A percentile compares a stretch with the other conserved stretches of the same genome.
phyloP scores from a whole-genome alignment of 1,140 invertebrate species.

The Trichoplusia ni region DNA sequence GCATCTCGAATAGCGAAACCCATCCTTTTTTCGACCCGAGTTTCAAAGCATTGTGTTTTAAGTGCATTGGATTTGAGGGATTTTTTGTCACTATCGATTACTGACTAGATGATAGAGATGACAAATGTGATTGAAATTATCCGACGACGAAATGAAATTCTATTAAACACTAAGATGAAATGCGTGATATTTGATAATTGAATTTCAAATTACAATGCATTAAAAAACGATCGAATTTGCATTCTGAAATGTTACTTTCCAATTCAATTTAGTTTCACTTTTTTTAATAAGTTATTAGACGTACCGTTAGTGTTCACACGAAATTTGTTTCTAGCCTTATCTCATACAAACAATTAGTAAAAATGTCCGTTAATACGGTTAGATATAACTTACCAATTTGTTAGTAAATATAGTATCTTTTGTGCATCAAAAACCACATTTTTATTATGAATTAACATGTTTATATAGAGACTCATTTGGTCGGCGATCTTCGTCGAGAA shows the following conservation, averaged over 20 bases:
- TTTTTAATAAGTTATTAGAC: neutral
- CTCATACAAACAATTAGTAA: conserved; percentile 44
- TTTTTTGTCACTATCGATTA: conserved; percentile 24
- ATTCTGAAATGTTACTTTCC: neutral
- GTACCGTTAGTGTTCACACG: neutral
- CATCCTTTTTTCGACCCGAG: conserved; percentile 4
- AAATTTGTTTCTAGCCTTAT: conserved; percentile 18
- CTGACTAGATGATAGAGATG: neutral
- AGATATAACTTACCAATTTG: conserved; percentile 63
- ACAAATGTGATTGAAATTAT: conserved; percentile 19
- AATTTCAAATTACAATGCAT: neutral
- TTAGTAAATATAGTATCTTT: conserved; percentile 60
- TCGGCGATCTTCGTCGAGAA: conserved; percentile 57
- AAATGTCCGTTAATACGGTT: conserved; percentile 55
- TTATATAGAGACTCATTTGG: conserved; percentile 76
- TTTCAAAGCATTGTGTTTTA: conserved; percentile 4
- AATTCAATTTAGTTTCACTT: conserved; percentile 2
- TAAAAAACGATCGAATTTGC: conserved; percentile 5
- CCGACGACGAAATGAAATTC: neutral
- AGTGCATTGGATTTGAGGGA: conserved; percentile 16
- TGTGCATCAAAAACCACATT: conserved; percentile 57
- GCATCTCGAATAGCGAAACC: conserved; percentile 29
- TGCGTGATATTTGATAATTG: conserved; percentile 8
- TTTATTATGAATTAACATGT: conserved; percentile 80
- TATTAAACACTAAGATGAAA: conserved; percentile 14